phyloP scores from a whole-genome alignment of 1,140 invertebrate species.

The Drosophila gunungcola region DNA sequence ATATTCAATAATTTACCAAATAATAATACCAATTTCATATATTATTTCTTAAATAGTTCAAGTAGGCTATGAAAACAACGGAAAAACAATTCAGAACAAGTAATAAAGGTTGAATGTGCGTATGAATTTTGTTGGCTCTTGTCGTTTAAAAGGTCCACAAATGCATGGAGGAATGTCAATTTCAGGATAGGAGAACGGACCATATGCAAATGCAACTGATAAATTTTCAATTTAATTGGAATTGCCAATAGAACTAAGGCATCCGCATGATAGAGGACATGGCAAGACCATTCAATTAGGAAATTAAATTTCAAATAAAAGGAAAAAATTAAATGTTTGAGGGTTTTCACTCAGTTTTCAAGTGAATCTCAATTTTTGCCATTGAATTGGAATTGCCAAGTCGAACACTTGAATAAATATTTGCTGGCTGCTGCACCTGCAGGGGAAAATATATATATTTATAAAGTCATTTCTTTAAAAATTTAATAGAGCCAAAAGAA shows the following conservation, averaged over 20 bases:
- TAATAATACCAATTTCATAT: neutral
- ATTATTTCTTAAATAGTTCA: neutral
- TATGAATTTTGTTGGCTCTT: slow-evolving; percentile 3
- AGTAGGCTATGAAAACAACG: neutral
- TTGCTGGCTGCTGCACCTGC: neutral
- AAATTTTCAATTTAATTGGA: slow-evolving; percentile 79
- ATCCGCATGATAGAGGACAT: slow-evolving; percentile 1
- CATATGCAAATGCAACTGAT: slow-evolving; percentile 79
- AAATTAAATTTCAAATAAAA: slow-evolving; percentile 66
- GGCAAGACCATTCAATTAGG: slow-evolving; percentile 66
- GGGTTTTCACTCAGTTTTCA: slow-evolving; percentile 7
- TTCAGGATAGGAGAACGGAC: slow-evolving; percentile 5
- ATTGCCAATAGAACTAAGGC: slow-evolving; percentile 35
- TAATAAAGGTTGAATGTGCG: neutral
- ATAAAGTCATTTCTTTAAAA: too few species aligned
- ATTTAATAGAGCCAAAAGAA: too few species aligned
- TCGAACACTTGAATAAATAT: slow-evolving; percentile 43
- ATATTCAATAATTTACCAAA: too few species aligned
- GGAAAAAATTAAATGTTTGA: slow-evolving; percentile 48
- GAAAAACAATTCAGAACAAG: neutral
- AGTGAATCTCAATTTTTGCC: slow-evolving; percentile 24
- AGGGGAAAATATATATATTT: neutral
- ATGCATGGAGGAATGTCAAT: slow-evolving; percentile 22
- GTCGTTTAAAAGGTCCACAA: slow-evolving; percentile 32
- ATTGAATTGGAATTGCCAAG: slow-evolving; percentile 22